Conservation (phyloP, 1,140 invertebrate species). For the Lycorma delicatula region DNA sequence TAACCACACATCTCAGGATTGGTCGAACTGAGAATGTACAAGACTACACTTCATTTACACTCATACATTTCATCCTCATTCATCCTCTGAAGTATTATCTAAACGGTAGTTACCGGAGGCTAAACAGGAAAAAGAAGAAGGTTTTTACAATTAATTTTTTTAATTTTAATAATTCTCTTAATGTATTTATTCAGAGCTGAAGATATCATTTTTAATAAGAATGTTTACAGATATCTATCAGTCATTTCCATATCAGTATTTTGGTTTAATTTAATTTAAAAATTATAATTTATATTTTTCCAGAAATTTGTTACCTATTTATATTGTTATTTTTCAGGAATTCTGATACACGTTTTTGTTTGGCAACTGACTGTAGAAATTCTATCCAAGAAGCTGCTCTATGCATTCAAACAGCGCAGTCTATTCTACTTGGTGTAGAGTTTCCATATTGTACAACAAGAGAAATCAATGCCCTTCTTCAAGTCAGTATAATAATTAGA, state of each 20-base stretch:
- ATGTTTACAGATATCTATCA: too few species aligned
- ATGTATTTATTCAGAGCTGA: too few species aligned
- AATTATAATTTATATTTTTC: not conserved
- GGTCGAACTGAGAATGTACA: too few species aligned
- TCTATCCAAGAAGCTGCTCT: slow-evolving; percentile 48
- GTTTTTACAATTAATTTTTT: too few species aligned
- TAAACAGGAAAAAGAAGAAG: too few species aligned
- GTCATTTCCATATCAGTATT: not conserved
- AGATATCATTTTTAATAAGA: too few species aligned
- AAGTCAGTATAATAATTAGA: slow-evolving; percentile 35
- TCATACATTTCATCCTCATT: too few species aligned
- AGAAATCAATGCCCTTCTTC: slow-evolving; percentile 45
- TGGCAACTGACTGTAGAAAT: slow-evolving; percentile 44
- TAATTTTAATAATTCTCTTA: too few species aligned
- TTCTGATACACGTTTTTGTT: slow-evolving; percentile 23
- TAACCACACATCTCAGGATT: too few species aligned
- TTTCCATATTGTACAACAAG: slow-evolving; percentile 52
- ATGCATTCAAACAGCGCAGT: slow-evolving; percentile 46
- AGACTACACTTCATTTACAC: too few species aligned
- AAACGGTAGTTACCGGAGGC: too few species aligned
- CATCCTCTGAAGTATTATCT: too few species aligned
- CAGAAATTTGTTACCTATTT: not conserved
- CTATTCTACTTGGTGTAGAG: slow-evolving; percentile 46
- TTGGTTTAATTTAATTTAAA: not conserved
- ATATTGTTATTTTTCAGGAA: slow-evolving; percentile 18